Conservation (phyloP, 2,888 invertebrate species). For the Cylindroiulus punctatus region DNA sequence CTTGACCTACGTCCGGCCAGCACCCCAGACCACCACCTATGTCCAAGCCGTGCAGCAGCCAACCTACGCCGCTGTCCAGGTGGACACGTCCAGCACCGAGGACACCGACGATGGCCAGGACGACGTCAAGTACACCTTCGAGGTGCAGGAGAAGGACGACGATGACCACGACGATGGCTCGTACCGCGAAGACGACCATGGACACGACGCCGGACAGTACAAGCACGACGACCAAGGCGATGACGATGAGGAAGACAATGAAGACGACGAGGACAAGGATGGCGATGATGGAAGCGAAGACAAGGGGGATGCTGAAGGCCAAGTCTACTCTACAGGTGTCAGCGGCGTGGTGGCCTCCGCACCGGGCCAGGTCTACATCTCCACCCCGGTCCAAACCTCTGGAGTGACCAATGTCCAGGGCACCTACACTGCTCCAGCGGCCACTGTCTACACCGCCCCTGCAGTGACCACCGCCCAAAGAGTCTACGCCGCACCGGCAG, state of each 20-base stretch:
- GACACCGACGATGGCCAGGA: constrained; percentile 23
- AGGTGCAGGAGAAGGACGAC: background rate
- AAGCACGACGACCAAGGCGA: constrained; percentile 46
- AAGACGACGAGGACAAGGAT: constrained; percentile 38
- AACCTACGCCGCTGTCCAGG: background rate
- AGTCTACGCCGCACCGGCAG: background rate
- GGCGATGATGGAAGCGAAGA: background rate
- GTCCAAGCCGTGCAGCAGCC: constrained; percentile 17
- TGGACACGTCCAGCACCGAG: background rate
- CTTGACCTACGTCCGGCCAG: constrained; percentile 23
- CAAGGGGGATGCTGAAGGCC: background rate
- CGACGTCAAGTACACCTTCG: background rate
- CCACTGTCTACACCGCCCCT: background rate
- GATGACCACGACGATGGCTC: constrained; percentile 48
- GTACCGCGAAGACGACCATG: constrained; percentile 18
- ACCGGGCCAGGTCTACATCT: background rate
- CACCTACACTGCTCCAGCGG: background rate
- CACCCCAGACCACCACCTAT: constrained; percentile 8
- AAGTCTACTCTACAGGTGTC: background rate
- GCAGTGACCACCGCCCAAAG: background rate
- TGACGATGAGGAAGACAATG: constrained; percentile 5
- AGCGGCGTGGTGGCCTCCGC: background rate
- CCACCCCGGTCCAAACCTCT: constrained; percentile 42
- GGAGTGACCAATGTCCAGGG: background rate
- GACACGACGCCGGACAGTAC: constrained; percentile 41